These are phyloP conservation scores for Acholoe squamosa DNA, from an alignment of 2,888 invertebrate genomes.

Conservation along the genomic window DNA sequence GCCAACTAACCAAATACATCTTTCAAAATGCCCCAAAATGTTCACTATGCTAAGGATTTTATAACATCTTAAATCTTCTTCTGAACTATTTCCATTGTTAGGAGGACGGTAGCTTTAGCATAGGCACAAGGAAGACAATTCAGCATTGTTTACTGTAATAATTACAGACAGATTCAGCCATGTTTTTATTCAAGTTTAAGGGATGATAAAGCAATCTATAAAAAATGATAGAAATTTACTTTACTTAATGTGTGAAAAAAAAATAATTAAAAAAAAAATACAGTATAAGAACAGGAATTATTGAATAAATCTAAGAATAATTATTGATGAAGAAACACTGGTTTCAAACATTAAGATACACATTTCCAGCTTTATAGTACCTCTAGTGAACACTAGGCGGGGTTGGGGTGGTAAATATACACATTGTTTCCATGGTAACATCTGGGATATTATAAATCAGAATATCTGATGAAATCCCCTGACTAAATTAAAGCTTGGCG, in stretches of 20 bases:
- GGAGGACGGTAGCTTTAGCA: background rate
- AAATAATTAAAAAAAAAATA: background rate
- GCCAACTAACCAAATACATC: no score
- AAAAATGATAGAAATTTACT: background rate
- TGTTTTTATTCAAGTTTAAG: background rate
- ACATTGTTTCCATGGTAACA: no score
- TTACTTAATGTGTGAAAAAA: background rate
- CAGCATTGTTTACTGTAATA: background rate
- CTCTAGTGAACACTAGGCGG: background rate
- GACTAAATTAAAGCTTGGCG: no score
- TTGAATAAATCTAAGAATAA: background rate
- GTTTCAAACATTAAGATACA: background rate
- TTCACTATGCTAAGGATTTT: no score
- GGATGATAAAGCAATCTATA: background rate
- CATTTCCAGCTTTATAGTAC: background rate
- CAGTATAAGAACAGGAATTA: no score
- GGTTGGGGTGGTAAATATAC: no score
- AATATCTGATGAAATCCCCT: background rate
- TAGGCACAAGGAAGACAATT: constrained; percentile 1
- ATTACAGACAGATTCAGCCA: background rate
- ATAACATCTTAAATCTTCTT: background rate
- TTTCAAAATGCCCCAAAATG: no score
- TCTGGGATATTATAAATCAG: background rate
- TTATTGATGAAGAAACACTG: background rate
- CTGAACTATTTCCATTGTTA: no score